These are phyloP conservation scores for Cotesia vestalis DNA, from an alignment of 1,140 invertebrate species.

Conservation along the genomic window DNA sequence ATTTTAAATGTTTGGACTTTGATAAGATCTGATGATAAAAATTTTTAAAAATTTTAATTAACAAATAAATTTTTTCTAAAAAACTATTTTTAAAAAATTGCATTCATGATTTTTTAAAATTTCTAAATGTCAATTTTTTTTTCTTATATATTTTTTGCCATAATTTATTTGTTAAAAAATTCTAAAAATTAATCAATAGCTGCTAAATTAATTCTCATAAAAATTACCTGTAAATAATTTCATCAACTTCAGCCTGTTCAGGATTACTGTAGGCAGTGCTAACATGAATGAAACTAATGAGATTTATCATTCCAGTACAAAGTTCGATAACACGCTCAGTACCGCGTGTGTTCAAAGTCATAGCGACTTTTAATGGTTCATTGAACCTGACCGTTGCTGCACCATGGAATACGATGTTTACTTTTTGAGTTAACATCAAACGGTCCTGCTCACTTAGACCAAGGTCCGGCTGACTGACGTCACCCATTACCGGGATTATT, in stretches of 20 bases:
- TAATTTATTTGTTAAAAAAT: too few species aligned
- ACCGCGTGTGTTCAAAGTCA: slow-evolving; percentile 77
- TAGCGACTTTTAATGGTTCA: slow-evolving; percentile 75
- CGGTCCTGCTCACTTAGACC: slow-evolving; percentile 71
- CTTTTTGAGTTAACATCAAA: slow-evolving; percentile 72
- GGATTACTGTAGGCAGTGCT: slow-evolving; percentile 91
- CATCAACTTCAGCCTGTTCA: slow-evolving; percentile 74
- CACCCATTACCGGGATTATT: slow-evolving; percentile 79
- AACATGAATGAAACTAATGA: slow-evolving; percentile 82
- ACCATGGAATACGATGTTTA: slow-evolving; percentile 90
- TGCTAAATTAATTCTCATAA: neutral
- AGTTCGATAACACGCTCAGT: slow-evolving; percentile 74
- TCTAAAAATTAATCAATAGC: too few species aligned
- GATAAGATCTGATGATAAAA: too few species aligned
- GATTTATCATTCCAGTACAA: slow-evolving; percentile 74
- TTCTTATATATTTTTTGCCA: too few species aligned
- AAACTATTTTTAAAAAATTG: too few species aligned
- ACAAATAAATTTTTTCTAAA: too few species aligned
- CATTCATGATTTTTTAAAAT: too few species aligned
- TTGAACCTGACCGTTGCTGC: slow-evolving; percentile 87
- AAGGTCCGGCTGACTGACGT: slow-evolving; percentile 71
- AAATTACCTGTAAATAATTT: slow-evolving; percentile 74
- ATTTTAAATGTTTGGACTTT: too few species aligned
- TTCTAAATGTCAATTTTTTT: too few species aligned
- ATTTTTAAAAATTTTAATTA: too few species aligned